Evolutionary conservation across 2,113 vertebrate species (phyloP).

Genomic region (Bufo bufo): DNA sequence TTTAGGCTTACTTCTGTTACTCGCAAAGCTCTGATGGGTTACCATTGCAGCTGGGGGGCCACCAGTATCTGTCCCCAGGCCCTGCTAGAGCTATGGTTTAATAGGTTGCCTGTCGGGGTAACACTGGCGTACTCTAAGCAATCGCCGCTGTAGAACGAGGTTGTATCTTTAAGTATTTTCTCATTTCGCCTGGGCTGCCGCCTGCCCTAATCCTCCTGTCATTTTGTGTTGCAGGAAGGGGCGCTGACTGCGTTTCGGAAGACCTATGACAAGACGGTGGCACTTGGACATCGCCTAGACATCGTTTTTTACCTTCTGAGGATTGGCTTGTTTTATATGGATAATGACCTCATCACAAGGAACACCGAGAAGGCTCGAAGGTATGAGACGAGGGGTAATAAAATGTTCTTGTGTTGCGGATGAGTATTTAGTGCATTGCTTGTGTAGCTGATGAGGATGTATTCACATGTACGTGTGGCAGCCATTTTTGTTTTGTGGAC

Average conservation of each 20-base stretch:
- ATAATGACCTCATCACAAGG: slow-evolving; percentile 96
- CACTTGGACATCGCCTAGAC: slow-evolving; percentile 92
- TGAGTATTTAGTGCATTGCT: too few relatives aligned
- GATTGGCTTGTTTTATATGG: slow-evolving; percentile 98
- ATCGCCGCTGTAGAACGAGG: too few relatives aligned
- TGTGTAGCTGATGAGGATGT: too few relatives aligned
- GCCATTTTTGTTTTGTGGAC: too few relatives aligned
- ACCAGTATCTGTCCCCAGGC: too few relatives aligned
- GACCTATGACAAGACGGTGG: slow-evolving; percentile 97
- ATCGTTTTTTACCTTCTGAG: slow-evolving; percentile 97
- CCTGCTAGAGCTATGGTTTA: too few relatives aligned
- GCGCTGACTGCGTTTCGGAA: slow-evolving; percentile 93
- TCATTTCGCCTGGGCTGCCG: not conserved
- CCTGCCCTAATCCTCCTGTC: not conserved
- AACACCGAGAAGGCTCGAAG: slow-evolving; percentile 98
- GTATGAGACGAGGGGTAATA: slow-evolving; percentile 69
- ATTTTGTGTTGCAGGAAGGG: slow-evolving; percentile 77
- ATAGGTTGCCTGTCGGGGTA: too few relatives aligned
- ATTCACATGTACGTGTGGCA: too few relatives aligned
- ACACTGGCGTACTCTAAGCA: too few relatives aligned
- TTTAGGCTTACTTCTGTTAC: too few relatives aligned
- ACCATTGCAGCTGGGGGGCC: too few relatives aligned
- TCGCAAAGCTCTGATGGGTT: too few relatives aligned
- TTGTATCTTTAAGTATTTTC: not conserved
- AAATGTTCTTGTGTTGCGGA: not conserved